Conservation (phyloP, 1,140 invertebrate species). For the Bombus cullumanus region DNA sequence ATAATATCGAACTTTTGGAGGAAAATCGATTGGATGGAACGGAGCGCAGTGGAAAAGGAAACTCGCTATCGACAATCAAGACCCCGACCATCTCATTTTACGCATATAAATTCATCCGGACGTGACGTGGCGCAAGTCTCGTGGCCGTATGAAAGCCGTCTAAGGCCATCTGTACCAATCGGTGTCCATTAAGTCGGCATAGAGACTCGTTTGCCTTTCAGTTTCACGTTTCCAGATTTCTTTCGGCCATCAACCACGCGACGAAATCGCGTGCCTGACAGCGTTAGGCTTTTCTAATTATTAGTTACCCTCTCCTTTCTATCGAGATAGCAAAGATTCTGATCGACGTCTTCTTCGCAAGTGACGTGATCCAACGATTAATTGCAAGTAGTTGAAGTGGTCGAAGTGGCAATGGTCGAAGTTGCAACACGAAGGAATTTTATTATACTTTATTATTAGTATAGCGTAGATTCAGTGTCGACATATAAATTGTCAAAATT, state of each 20-base stretch:
- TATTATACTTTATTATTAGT: neutral
- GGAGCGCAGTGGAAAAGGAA: slow-evolving; percentile 65
- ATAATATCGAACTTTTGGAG: neutral
- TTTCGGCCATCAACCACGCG: slow-evolving; percentile 16
- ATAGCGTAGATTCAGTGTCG: neutral
- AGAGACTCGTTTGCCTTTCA: slow-evolving; percentile 59
- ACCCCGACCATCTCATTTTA: slow-evolving; percentile 75
- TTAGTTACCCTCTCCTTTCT: neutral
- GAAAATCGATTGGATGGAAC: neutral
- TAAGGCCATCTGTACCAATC: slow-evolving; percentile 80
- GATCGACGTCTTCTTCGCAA: neutral
- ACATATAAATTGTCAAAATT: neutral
- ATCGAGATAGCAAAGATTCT: neutral
- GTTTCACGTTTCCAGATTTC: slow-evolving; percentile 70
- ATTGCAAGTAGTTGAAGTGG: neutral
- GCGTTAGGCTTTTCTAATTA: slow-evolving; percentile 8
- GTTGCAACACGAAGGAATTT: neutral
- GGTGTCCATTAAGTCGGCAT: slow-evolving; percentile 73
- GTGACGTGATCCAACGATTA: neutral
- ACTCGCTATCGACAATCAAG: slow-evolving; percentile 74
- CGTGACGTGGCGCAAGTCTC: slow-evolving; percentile 76
- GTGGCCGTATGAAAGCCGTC: slow-evolving; percentile 65
- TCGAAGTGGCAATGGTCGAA: neutral
- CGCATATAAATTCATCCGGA: slow-evolving; percentile 82
- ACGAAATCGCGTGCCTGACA: slow-evolving; percentile 2